Conservation (phyloP, 2,888 invertebrate genomes). For the Neoaliturus tenellus region DNA sequence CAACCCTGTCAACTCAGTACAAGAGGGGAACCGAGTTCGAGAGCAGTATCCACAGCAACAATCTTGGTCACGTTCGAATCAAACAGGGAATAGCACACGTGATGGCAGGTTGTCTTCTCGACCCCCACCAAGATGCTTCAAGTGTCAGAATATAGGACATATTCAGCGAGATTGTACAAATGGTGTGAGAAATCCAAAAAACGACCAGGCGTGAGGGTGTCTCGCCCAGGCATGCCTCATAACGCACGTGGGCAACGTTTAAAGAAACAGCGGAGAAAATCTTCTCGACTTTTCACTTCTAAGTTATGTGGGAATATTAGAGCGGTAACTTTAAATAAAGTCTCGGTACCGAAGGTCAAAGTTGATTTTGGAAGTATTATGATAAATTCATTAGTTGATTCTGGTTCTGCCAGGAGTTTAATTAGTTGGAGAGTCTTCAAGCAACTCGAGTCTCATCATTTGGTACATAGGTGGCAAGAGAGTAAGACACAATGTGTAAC, state of each 20-base stretch:
- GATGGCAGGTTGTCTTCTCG: neutral
- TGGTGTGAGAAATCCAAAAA: neutral
- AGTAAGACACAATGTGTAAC: neutral
- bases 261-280: neutral
- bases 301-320: neutral
- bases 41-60: neutral
- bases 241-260: neutral
- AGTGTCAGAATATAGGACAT: neutral
- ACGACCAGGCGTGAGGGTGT: neutral
- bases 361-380: neutral
- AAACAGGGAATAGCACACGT: too few relatives aligned
- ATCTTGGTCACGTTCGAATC: neutral
- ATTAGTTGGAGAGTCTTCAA: neutral
- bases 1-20: neutral
- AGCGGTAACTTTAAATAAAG: neutral
- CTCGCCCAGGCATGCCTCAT: neutral
- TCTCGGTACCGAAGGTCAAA: neutral
- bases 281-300: neutral
- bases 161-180: neutral
- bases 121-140: neutral
- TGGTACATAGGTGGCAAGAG: neutral
- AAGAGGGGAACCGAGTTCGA: neutral
- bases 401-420: neutral
- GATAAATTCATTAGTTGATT: neutral
- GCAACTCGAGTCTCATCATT: neutral